phyloP scores from a whole-genome alignment of 2,113 vertebrate genomes.

The Mesitornis unicolor region DNA sequence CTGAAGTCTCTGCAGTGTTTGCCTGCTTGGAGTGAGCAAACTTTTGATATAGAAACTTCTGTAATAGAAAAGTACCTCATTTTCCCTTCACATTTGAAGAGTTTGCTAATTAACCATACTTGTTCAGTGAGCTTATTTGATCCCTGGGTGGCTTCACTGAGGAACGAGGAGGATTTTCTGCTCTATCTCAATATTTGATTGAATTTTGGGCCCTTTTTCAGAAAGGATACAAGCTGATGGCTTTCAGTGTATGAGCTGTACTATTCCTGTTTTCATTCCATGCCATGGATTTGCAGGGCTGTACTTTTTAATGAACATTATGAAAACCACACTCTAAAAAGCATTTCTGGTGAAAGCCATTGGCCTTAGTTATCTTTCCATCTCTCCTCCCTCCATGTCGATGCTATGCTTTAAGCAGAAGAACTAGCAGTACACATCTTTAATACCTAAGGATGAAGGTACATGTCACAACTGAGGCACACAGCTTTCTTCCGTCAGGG shows the following conservation, averaged over 20 bases:
- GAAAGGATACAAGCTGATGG: neutral
- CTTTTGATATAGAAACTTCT: neutral
- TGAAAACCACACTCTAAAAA: neutral
- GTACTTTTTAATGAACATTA: neutral
- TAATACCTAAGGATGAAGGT: neutral
- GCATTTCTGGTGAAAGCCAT: neutral
- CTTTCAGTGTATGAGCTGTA: neutral
- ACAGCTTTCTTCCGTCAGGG: neutral
- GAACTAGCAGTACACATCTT: neutral
- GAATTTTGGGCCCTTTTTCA: neutral
- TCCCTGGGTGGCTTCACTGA: neutral
- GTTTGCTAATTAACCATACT: neutral
- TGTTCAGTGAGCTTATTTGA: neutral
- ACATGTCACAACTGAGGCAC: neutral
- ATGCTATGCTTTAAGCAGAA: neutral
- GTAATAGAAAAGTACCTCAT: neutral
- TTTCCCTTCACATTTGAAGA: neutral
- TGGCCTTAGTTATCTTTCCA: neutral
- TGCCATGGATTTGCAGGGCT: neutral
- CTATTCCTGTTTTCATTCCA: neutral
- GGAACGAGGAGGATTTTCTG: rapidly evolving
- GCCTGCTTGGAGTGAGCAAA: neutral
- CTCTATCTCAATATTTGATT: neutral
- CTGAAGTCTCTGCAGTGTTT: neutral
- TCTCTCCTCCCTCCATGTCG: neutral